These are phyloP conservation scores for Ctenomys sociabilis DNA, from an alignment of 2,113 vertebrate genomes.

Conservation along the genomic window DNA sequence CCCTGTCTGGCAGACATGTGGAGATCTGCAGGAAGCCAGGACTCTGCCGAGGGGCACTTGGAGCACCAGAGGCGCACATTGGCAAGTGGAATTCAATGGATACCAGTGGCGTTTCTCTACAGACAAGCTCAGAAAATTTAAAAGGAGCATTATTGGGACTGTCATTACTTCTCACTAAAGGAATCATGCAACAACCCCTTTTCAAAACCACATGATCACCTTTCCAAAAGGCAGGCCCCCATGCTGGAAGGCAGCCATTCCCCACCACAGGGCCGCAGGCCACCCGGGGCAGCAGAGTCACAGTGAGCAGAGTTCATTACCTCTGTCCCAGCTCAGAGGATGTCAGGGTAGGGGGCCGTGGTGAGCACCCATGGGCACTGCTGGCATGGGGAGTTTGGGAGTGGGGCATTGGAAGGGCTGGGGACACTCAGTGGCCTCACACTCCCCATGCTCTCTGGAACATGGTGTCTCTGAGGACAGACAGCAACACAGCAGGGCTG, in stretches of 20 bases:
- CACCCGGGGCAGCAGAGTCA: too few relatives aligned
- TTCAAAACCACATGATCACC: neutral
- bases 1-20: too few relatives aligned
- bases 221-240: neutral
- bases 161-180: neutral
- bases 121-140: neutral
- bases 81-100: neutral
- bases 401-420: neutral
- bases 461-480: neutral
- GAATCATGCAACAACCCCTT: neutral
- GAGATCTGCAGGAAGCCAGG: too few relatives aligned
- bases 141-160: neutral
- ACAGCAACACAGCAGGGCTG: rapidly evolving
- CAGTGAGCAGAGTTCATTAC: too few relatives aligned
- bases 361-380: too few relatives aligned
- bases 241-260: neutral
- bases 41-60: neutral
- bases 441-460: neutral
- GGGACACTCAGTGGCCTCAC: neutral
- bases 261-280: too few relatives aligned
- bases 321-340: too few relatives aligned
- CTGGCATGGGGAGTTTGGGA: too few relatives aligned
- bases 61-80: neutral
- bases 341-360: too few relatives aligned
- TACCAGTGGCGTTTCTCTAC: too few relatives aligned